Conservation (phyloP, 2,797 vertebrate species). For the Cossypha heuglini region DNA sequence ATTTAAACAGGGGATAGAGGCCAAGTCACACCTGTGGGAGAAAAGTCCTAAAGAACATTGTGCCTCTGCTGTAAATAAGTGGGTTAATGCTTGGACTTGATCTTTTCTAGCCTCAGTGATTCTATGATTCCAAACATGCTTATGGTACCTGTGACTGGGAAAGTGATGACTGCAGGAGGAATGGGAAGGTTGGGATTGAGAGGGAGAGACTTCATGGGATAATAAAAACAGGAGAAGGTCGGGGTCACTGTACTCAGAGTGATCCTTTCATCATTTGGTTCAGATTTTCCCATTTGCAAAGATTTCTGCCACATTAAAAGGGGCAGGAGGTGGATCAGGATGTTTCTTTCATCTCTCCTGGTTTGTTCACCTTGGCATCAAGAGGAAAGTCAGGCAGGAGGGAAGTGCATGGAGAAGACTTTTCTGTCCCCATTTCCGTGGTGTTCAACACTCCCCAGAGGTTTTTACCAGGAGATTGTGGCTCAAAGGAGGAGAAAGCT, state of each 20-base stretch:
- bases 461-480: background rate
- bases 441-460: background rate
- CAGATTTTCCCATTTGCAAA: background rate
- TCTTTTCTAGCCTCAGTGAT: background rate
- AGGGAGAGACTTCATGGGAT: background rate
- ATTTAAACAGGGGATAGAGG: background rate
- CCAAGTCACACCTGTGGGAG: accelerated
- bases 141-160: accelerated
- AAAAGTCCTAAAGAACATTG: background rate
- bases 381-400: background rate
- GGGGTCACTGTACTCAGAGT: background rate
- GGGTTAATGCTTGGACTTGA: background rate
- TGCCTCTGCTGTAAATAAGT: background rate
- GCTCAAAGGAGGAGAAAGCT: background rate
- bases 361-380: background rate
- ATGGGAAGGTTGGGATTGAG: background rate
- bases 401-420: background rate
- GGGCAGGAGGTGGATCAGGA: background rate
- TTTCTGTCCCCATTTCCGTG: accelerated
- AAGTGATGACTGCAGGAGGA: background rate
- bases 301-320: background rate
- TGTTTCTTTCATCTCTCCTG: accelerated
- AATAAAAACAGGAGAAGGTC: accelerated
- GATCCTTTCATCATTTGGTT: accelerated
- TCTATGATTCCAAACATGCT: background rate